A percentile compares a stretch with the other conserved stretches of the same genome.
Evolutionary conservation across 2,797 vertebrate species (phyloP).

Genomic region (Triplophysa bombifrons): DNA sequence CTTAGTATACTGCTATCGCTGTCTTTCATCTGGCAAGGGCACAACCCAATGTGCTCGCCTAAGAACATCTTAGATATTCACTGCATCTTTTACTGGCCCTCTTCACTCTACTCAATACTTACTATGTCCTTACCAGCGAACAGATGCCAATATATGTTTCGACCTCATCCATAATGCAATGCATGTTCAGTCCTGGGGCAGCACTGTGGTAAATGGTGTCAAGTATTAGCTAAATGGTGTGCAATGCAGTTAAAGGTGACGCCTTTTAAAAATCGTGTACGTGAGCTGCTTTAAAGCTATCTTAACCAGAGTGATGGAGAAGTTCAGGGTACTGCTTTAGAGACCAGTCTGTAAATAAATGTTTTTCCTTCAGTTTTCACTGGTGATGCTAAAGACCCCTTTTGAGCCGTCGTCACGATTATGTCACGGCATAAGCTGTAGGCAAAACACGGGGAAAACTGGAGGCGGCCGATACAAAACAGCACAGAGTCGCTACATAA

Average conservation of each 20-base stretch:
- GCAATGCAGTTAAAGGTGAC: neutral
- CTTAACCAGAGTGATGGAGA: neutral
- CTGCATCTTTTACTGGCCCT: slow-evolving; percentile 9
- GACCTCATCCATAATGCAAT: slow-evolving; percentile 21
- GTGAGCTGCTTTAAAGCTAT: neutral
- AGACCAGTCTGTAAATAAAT: no score
- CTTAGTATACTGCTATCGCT: slow-evolving; percentile 28
- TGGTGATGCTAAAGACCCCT: neutral
- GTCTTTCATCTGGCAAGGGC: slow-evolving; percentile 34
- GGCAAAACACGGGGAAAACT: no score
- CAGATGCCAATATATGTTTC: slow-evolving; percentile 13
- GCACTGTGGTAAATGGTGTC: neutral
- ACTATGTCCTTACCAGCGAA: neutral
- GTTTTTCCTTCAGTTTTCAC: neutral
- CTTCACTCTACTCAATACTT: neutral
- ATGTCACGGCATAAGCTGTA: no score
- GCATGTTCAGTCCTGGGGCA: slow-evolving; percentile 6
- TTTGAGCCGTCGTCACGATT: no score
- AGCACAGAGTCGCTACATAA: no score
- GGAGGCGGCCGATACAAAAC: no score
- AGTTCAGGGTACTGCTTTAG: neutral
- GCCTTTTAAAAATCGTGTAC: neutral
- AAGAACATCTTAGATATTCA: slow-evolving; percentile 9
- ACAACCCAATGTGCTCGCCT: slow-evolving; percentile 20
- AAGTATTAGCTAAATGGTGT: slow-evolving; percentile 19